Percentiles rank a stretch among this genome's conserved stretches.
These are phyloP conservation scores for Metellina segmentata DNA, from an alignment of 2,888 invertebrate species.

Conservation along the genomic window DNA sequence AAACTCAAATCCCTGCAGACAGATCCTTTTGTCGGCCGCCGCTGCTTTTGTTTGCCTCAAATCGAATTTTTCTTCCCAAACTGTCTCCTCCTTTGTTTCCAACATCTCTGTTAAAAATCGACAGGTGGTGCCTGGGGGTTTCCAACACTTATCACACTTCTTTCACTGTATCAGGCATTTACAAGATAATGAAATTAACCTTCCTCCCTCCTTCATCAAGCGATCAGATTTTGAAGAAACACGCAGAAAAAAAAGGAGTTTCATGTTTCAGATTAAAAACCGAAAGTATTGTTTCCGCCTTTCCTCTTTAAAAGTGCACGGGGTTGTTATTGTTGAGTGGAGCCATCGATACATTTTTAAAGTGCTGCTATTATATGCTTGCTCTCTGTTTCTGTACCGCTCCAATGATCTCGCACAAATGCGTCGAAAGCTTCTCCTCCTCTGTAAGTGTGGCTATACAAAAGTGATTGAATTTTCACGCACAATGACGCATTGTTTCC, in stretches of 20 bases:
- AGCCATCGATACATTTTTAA: background rate
- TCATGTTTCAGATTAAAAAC: constrained; percentile 10
- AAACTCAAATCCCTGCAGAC: constrained; percentile 46
- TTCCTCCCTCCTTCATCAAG: background rate
- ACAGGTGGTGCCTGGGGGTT: background rate
- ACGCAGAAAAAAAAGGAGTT: background rate
- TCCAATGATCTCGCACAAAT: constrained; percentile 23
- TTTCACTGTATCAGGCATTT: background rate
- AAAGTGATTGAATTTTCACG: constrained; percentile 31
- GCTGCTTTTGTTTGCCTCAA: constrained; percentile 7
- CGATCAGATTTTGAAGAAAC: background rate
- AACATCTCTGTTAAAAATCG: constrained; percentile 1
- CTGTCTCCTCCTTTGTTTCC: background rate
- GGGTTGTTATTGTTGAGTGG: constrained; percentile 21
- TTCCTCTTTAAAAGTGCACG: background rate
- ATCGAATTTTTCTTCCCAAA: constrained; percentile 4
- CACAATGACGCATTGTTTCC: constrained; percentile 24
- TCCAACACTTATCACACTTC: too few relatives aligned
- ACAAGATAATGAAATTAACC: background rate
- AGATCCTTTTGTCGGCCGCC: constrained; percentile 47
- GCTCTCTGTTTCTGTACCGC: constrained; percentile 18
- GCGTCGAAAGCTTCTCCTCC: constrained; percentile 11
- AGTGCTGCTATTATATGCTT: background rate
- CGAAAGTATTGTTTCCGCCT: constrained; percentile 42
- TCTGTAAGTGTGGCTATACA: background rate